Evolutionary conservation across 30 jellyfish, hydroid and myxozoan species (phyloP), one percentile per base, ranked within the genome.

Genomic region (Calvadosia cruxmelitensis): DNA sequence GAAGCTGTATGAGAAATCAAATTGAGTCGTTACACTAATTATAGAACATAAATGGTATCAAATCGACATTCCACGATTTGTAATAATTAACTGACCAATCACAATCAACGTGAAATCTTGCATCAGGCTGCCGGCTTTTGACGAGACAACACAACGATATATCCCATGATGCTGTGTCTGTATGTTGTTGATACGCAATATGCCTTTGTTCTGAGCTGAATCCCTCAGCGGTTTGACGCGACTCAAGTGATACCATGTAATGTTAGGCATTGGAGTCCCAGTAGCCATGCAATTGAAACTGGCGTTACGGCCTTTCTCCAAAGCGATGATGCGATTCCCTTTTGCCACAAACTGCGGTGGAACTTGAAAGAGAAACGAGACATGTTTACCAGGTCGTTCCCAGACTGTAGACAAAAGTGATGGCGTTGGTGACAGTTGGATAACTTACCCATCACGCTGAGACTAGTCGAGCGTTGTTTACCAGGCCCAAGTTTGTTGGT

Each of bases 221-320:
- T 77, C 78, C 26, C 84, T 84, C 7, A 61, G 69, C 0, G 52
- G 62, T 12, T 76, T 79, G 80, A 80, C 53, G 0, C 69, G 71
- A 1, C 75, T 24, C 78, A 52, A 63, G 0, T 76, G 78, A 26
- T 66, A 70, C 99, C 99, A 91, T 24, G 95, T 82, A 53, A 91
- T 71, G 71, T 82, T 83, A 5, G 99, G 99, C 62, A 70, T 73
- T 28, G 99, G 99, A 26, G 52, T 69, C 16, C 99, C 99, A 20
- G 72, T 63, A 3, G 95, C 94, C 0, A 85, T 30, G 49, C 99
- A 91, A 50, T 91, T 95, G 36, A 91, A 85, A 29, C 95, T 77
- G 12, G 72, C 94, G 31, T 78, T 91, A 2, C 71, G 70, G 27
- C 90, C 93, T 2, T 72, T 64, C 31, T 62, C 53, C 33, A 79